Evolutionary conservation across 2,888 invertebrate genomes (phyloP), one percentile per base, ranked within the genome.

Genomic region (Leucania comma): DNA sequence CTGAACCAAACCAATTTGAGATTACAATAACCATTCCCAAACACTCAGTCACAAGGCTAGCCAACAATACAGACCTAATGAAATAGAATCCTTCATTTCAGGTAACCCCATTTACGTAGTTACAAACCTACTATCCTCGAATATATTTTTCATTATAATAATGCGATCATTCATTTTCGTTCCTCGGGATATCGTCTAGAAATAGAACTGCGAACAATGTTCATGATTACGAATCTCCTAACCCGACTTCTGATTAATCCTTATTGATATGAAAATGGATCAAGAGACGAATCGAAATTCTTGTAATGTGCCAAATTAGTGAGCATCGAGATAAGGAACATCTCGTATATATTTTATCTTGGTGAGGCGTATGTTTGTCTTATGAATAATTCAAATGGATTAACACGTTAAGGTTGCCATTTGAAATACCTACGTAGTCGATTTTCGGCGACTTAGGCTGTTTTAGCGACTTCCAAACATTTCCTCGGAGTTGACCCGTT

Each of bases 251-350:
- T 89, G 85, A 90, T 90, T 88, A 90, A 86, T 84, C 78, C 83
- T 80, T 85, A 90, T 90, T 90, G 86, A 89, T 87, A 88, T 86
- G 88, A 87, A 90, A 90, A 88, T 88, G 71, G 78, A 78, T 81
- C 75, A 68, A 74, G 68, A 75, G 66, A 68, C 57, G 73, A 74
- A 81, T 78, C 72, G 63, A 76, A 74, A 75, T 77, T 77, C 70
- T 69, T 66, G 54, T 80, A 68, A 82, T 81, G 69, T 75, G 68
- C 53, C 77, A 77, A 79, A 81, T 84, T 81, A 77, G 72, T 72
- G 51, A 72, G 57, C 66, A 68, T 70, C 58, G 71, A 72, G 74
- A 80, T 73, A 75, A 70, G 70, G 46, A 72, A 72, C 62, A 58
- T 72, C 59, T 67, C 51, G 56, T 69, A 22, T 72, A 71, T 57